phyloP scores from a whole-genome alignment of 2,113 vertebrate genomes.

The Rhabdomys dilectus region DNA sequence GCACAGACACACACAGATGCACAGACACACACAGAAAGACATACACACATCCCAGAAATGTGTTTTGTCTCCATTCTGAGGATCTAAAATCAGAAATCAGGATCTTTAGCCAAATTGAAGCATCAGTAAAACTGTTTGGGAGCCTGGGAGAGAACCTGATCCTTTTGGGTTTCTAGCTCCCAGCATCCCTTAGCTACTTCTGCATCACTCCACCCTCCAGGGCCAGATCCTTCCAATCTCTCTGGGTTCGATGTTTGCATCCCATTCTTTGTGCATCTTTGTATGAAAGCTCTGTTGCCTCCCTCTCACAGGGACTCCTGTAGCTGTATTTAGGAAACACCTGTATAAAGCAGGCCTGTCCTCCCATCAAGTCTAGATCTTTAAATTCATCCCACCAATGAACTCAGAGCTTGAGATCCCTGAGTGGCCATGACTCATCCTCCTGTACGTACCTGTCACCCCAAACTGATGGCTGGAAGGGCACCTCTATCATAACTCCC shows the following conservation, averaged over 20 bases:
- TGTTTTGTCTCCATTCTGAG: neutral
- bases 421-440: neutral
- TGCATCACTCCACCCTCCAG: neutral
- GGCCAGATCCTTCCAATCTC: neutral
- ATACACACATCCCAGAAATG: neutral
- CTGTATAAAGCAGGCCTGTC: neutral
- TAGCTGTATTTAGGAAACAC: neutral
- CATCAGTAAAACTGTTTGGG: neutral
- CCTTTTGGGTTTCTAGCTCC: neutral
- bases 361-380: neutral
- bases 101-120: neutral
- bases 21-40: neutral
- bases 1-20: neutral
- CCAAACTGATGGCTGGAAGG: neutral
- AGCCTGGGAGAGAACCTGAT: neutral
- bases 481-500: neutral
- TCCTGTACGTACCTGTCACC: neutral
- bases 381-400: neutral
- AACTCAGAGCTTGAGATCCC: neutral
- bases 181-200: accelerated
- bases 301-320: neutral
- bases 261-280: no score
- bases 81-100: neutral
- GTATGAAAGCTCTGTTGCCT: neutral
- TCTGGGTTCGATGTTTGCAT: neutral